Evolutionary conservation across 2,113 vertebrate species (phyloP).

Genomic region (Corvus cornix): DNA sequence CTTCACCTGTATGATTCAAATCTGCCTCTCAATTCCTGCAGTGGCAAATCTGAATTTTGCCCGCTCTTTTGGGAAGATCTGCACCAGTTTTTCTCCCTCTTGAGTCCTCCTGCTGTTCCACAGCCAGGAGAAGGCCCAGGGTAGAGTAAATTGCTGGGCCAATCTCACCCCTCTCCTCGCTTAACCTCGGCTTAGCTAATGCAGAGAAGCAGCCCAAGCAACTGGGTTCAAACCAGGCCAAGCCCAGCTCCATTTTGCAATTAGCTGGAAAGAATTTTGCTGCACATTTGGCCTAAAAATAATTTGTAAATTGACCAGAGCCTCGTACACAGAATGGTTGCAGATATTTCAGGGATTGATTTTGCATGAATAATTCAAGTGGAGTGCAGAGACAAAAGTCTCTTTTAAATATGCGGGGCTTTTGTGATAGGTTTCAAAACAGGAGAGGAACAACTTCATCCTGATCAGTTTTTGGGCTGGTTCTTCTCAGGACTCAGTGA

Average conservation of each 20-base stretch:
- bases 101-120: not conserved
- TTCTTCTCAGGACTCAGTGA: not conserved
- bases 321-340: not conserved
- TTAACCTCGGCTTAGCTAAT: not conserved
- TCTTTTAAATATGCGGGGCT: constrained; percentile 19
- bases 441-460: not conserved
- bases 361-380: constrained; percentile 57
- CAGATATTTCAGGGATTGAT: constrained; percentile 64
- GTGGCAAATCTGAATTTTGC: not conserved
- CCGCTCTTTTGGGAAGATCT: not conserved
- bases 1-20: not conserved
- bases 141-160: not conserved
- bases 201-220: not conserved
- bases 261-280: constrained; percentile 35
- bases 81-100: not conserved
- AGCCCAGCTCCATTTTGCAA: constrained; percentile 12
- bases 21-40: not conserved
- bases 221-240: constrained; percentile 33
- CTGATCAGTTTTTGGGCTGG: not conserved
- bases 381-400: not conserved
- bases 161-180: not conserved
- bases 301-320: constrained; percentile 48
- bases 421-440: not conserved
- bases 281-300: constrained; percentile 62
- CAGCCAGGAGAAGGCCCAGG: not conserved